Conservation (phyloP, 2,888 invertebrate species). For the Griposia aprilina region DNA sequence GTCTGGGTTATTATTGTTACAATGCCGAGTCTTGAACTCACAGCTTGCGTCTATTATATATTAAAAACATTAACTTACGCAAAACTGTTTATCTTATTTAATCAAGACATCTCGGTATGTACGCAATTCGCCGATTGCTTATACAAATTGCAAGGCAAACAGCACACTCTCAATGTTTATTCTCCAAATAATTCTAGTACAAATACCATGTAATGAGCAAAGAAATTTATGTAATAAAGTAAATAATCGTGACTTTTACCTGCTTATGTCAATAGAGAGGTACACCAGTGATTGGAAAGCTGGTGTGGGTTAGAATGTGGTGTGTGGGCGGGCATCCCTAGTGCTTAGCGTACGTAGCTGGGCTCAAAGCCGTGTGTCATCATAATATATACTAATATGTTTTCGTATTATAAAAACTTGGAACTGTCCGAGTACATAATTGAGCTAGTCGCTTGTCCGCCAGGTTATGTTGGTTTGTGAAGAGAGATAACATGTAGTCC, state of each 20-base stretch:
- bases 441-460: neutral
- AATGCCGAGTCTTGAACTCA: neutral
- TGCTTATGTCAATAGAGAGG: constrained; percentile 23
- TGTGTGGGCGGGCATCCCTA: constrained; percentile 18
- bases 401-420: neutral
- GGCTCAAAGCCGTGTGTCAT: neutral
- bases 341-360: neutral
- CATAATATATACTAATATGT: neutral
- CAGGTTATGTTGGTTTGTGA: too few species aligned
- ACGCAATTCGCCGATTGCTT: neutral
- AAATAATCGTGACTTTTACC: constrained; percentile 41
- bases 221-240: constrained; percentile 38
- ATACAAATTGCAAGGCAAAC: constrained; percentile 40
- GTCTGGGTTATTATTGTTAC: too few species aligned
- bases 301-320: constrained; percentile 13
- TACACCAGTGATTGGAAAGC: constrained; percentile 47
- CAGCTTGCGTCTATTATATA: neutral
- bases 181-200: constrained; percentile 1
- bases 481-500: too few species aligned
- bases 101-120: constrained; percentile 4
- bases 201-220: constrained; percentile 33
- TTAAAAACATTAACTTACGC: neutral
- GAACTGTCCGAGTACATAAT: neutral
- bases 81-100: neutral
- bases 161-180: constrained; percentile 36